Base-by-base conservation (phyloP, 1,140 invertebrate species). In the Danaus plexippus region DNA sequence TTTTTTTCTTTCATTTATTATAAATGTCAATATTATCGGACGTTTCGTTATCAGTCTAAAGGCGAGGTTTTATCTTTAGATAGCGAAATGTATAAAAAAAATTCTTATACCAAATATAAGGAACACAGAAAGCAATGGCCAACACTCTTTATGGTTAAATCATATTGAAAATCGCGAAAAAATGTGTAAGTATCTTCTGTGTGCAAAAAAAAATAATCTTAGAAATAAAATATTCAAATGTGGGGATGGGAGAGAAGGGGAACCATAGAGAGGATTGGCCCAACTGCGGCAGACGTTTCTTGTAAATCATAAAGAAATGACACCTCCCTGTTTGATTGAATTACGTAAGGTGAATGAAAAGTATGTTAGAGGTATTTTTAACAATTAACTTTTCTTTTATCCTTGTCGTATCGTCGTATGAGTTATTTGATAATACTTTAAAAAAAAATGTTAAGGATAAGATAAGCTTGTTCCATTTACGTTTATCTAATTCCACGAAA, bases 221-320 rank as follows among this genome's bases (percentile, higher is more conserved):
- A 32, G 2, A 32, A 32, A 32, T 32, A 32, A 4, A 32, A 32
- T 32, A 32, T 7, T 32, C 50, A 54, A 42, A 41, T 15, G 50
- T 46, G 55, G 15, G 47, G 55, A 57, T 12, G 54, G 59, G 54
- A 49, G 7, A 53, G 58, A 59, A 63, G 51, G 48, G 69, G 70
- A 75, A 71, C 77, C 79, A 82, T 83, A 85, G 64, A 86, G 83
- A 86, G 80, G 71, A 77, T 84, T 86, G 80, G 80, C 80, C 80
- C 65, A 75, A 73, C 70, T 73, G 57, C 61, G 77, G 71, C 80
- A 64, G 59, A 79, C 73, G 64, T 61, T 40, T 73, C 66, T 74
- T 52, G 43, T 22, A 52, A 59, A 73, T 54, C 59, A 56, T 45
- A 42, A 69, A 66, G 67, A 81, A 73, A 74, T 82, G 73, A 76